These are phyloP conservation scores for Sebastes reedi DNA, from an alignment of 2,797 vertebrate genomes.

Conservation along the genomic window DNA sequence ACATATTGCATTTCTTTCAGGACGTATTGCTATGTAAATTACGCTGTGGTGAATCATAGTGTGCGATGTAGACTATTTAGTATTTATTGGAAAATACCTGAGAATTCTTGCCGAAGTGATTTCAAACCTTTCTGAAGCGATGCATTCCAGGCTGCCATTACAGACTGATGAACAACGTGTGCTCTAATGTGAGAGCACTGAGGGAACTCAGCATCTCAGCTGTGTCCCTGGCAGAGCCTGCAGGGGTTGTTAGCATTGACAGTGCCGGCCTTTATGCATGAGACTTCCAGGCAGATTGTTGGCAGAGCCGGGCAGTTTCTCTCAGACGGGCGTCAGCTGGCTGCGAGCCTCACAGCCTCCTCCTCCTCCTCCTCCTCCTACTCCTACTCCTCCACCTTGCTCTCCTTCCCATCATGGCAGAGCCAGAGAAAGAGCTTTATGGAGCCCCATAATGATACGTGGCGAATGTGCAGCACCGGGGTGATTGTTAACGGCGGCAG, in stretches of 20 bases:
- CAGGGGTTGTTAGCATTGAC: conserved; percentile 74
- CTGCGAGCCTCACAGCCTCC: conserved; percentile 39
- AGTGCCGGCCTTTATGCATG: conserved; percentile 67
- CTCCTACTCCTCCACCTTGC: conserved; percentile 47
- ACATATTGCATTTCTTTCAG: neutral
- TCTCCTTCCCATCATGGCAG: conserved; percentile 60
- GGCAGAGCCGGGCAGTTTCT: conserved; percentile 63
- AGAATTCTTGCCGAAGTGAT: neutral
- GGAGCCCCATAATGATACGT: conserved; percentile 75
- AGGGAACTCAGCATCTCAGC: conserved; percentile 55
- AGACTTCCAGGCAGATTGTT: conserved; percentile 75
- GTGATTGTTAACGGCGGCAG: conserved; percentile 77
- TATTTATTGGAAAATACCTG: neutral
- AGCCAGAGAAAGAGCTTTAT: conserved; percentile 57
- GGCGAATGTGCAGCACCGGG: conserved; percentile 67
- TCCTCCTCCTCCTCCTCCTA: conserved; percentile 45
- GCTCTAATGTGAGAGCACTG: conserved; percentile 53
- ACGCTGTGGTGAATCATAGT: neutral
- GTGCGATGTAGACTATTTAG: neutral
- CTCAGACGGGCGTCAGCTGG: conserved; percentile 70
- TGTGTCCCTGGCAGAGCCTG: conserved; percentile 73
- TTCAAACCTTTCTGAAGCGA: conserved; percentile 16
- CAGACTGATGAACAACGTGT: conserved; percentile 60
- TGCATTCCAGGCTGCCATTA: conserved; percentile 31
- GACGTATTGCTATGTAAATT: neutral